Evolutionary conservation across 2,113 vertebrate species (phyloP).

Genomic region (Odobenus rosmarus): DNA sequence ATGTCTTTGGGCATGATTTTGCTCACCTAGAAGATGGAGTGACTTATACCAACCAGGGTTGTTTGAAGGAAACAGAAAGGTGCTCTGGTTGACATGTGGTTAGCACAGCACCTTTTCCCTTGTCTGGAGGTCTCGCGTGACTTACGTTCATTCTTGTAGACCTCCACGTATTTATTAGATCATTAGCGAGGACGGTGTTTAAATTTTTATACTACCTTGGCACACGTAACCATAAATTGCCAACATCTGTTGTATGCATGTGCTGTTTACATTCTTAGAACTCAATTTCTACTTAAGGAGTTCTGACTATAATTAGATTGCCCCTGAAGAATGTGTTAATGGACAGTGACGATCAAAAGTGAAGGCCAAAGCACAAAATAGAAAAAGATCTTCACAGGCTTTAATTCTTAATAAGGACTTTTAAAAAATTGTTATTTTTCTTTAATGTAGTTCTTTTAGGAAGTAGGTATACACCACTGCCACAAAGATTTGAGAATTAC

Average conservation of each 20-base stretch:
- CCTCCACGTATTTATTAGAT: background rate
- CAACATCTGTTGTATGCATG: background rate
- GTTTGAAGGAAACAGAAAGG: background rate
- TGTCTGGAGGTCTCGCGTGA: background rate
- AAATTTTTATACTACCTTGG: background rate
- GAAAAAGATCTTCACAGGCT: background rate
- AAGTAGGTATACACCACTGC: background rate
- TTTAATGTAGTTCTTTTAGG: background rate
- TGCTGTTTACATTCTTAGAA: background rate
- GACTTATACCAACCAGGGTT: background rate
- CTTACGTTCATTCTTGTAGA: background rate
- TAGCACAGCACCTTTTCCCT: background rate
- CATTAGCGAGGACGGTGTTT: background rate
- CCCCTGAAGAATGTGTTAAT: background rate
- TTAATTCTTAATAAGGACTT: background rate
- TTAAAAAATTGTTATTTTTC: background rate
- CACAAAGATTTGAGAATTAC: background rate
- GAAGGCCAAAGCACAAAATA: background rate
- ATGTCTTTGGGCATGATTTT: background rate
- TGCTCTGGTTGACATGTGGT: background rate
- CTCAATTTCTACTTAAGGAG: constrained; percentile 3
- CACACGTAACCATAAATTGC: background rate
- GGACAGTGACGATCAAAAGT: background rate
- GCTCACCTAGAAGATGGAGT: background rate
- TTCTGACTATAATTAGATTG: background rate